phyloP scores from a whole-genome alignment of 2,888 invertebrate genomes.

The Petrolisthes cinctipes region DNA sequence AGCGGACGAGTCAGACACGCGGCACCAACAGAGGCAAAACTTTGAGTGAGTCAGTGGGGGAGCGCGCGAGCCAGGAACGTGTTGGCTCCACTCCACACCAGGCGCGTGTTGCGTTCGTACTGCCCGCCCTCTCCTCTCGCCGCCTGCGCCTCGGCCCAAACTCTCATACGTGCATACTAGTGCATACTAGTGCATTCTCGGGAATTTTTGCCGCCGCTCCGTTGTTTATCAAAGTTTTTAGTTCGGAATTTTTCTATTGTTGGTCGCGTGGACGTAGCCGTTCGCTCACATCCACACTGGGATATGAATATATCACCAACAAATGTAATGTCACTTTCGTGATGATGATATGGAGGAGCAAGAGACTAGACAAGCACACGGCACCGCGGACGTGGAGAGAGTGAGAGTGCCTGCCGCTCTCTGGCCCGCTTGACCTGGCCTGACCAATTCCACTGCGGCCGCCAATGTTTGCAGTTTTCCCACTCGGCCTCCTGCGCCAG shows the following conservation, averaged over 20 bases:
- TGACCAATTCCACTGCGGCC: conserved; percentile 51
- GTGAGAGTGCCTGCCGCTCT: conserved; percentile 41
- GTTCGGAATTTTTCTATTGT: conserved; percentile 2
- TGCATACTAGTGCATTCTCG: conserved; percentile 52
- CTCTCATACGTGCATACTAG: conserved; percentile 58
- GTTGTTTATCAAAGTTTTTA: conserved; percentile 19
- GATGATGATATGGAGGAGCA: neutral
- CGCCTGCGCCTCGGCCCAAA: conserved; percentile 54
- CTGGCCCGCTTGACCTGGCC: conserved; percentile 50
- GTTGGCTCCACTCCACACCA: conserved; percentile 53
- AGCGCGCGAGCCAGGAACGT: conserved; percentile 44
- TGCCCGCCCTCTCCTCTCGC: conserved; percentile 58
- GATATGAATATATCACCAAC: neutral
- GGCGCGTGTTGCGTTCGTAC: conserved; percentile 57
- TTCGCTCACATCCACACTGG: neutral
- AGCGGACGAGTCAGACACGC: conserved; percentile 24
- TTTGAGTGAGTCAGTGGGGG: conserved; percentile 24
- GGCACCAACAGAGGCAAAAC: conserved; percentile 37
- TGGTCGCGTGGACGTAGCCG: neutral
- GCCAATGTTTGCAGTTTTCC: conserved; percentile 41
- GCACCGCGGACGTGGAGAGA: conserved; percentile 30
- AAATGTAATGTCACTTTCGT: neutral
- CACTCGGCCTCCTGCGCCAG: conserved; percentile 27
- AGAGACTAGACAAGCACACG: conserved; percentile 1
- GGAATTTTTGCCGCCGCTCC: conserved; percentile 26